Conservation (phyloP, 23 tunicate species). For the Botrylloides violaceus region DNA sequence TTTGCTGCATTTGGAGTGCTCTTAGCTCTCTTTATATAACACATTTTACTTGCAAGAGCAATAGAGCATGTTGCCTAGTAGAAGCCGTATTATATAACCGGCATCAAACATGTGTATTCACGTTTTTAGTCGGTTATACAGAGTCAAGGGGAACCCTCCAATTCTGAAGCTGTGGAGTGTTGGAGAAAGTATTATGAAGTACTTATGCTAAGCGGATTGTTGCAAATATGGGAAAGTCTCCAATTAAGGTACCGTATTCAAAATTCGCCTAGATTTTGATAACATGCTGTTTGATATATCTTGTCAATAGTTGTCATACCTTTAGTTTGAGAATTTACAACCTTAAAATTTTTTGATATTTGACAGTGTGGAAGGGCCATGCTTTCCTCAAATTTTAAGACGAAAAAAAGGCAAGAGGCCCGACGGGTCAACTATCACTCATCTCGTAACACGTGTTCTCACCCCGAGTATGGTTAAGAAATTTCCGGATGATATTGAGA, state of each 20-base stretch:
- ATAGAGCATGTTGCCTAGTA: no score
- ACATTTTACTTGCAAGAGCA: no score
- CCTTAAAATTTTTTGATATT: background rate
- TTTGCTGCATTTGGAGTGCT: no score
- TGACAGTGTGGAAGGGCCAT: constrained; percentile 87
- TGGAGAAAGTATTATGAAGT: constrained; percentile 95
- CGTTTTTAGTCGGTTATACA: constrained; percentile 66
- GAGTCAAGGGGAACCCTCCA: constrained; percentile 83
- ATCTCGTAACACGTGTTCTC: constrained; percentile 57
- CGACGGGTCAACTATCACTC: constrained; percentile 54
- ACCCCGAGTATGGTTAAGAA: constrained; percentile 62
- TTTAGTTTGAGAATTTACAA: no score
- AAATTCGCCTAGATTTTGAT: background rate
- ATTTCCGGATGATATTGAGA: constrained; percentile 71
- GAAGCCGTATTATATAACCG: no score
- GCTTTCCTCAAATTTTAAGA: constrained; percentile 82
- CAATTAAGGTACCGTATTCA: constrained; percentile 82
- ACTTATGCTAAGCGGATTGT: constrained; percentile 83
- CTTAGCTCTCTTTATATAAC: no score
- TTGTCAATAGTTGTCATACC: background rate
- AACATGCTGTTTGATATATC: background rate
- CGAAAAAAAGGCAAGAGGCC: constrained; percentile 69
- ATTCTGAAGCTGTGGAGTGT: constrained; percentile 93
- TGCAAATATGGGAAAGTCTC: constrained; percentile 92
- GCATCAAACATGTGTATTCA: no score